phyloP scores from a whole-genome alignment of 1,140 invertebrate genomes.

The Formica selysi region DNA sequence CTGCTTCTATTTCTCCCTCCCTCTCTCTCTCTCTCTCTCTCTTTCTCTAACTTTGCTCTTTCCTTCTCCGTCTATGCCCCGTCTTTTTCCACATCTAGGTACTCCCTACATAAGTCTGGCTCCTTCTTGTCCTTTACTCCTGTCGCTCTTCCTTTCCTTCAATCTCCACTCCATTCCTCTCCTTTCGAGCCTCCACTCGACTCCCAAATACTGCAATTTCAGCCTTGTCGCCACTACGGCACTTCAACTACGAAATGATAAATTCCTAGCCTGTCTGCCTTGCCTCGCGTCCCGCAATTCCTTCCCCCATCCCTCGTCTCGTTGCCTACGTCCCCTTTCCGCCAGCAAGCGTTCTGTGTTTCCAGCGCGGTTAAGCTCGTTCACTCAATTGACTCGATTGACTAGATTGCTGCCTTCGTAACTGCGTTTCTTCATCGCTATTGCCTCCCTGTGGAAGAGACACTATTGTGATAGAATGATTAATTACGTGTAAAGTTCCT shows the following conservation, averaged over 20 bases:
- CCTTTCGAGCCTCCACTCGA: conserved; percentile 75
- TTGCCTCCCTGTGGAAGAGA: conserved; percentile 21
- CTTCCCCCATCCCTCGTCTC: background rate
- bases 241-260: conserved; percentile 81
- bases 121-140: conserved; percentile 53
- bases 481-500: conserved; percentile 17
- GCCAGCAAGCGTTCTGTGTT: conserved; percentile 59
- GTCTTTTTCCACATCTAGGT: conserved; percentile 44
- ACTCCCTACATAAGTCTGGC: conserved; percentile 19
- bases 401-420: conserved; percentile 58
- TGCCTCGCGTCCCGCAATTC: conserved; percentile 40
- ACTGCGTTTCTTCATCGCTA: conserved; percentile 57
- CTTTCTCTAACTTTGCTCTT: background rate
- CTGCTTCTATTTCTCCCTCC: background rate
- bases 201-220: conserved; percentile 81
- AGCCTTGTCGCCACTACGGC: conserved; percentile 78
- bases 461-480: conserved; percentile 8
- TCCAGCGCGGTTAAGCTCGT: conserved; percentile 59
- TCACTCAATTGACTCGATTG: conserved; percentile 68
- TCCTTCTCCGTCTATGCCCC: background rate
- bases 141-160: conserved; percentile 68
- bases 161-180: conserved; percentile 75
- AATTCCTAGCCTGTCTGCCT: conserved; percentile 74
- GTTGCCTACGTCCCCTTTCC: conserved; percentile 30
- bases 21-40: background rate